Conservation (phyloP, 2,888 invertebrate species). For the Chloroclystis v-ata region DNA sequence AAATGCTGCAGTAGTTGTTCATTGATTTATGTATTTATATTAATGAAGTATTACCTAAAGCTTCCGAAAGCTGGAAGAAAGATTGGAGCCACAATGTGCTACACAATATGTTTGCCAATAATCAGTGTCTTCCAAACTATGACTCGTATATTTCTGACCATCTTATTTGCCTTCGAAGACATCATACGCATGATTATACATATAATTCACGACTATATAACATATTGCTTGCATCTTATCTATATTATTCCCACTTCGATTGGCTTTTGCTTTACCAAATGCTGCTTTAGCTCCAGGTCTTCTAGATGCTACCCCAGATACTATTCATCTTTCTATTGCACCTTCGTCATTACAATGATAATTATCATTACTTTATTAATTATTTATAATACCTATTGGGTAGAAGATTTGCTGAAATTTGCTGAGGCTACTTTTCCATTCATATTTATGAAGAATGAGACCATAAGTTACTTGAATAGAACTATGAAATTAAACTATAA, state of each 20-base stretch:
- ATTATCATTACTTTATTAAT: conserved; percentile 29
- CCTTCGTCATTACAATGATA: conserved; percentile 27
- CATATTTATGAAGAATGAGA: too few relatives aligned
- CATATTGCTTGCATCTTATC: conserved; percentile 31
- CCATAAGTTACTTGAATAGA: too few relatives aligned
- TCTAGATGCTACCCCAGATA: conserved; percentile 16
- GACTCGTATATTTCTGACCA: conserved; percentile 33
- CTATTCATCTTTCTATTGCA: conserved; percentile 20
- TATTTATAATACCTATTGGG: conserved; percentile 31
- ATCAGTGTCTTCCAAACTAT: conserved; percentile 36
- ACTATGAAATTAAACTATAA: too few relatives aligned
- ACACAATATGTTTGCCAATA: conserved; percentile 32
- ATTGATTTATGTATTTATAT: too few relatives aligned
- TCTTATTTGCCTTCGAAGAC: conserved; percentile 40
- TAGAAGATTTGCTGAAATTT: conserved; percentile 32
- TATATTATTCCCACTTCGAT: conserved; percentile 35
- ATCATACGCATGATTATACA: conserved; percentile 35
- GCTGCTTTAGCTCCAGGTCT: conserved; percentile 25
- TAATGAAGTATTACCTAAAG: too few relatives aligned
- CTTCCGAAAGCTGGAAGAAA: too few relatives aligned
- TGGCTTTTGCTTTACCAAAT: conserved; percentile 31
- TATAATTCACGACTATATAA: conserved; percentile 35
- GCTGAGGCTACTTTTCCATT: conserved; percentile 28
- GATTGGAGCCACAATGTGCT: conserved; percentile 30
- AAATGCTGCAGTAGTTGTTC: too few relatives aligned